Percentiles rank a stretch among this genome's conserved stretches.
These are phyloP conservation scores for Mycogona germanica DNA, from an alignment of 2,888 invertebrate genomes.

Conservation along the genomic window DNA sequence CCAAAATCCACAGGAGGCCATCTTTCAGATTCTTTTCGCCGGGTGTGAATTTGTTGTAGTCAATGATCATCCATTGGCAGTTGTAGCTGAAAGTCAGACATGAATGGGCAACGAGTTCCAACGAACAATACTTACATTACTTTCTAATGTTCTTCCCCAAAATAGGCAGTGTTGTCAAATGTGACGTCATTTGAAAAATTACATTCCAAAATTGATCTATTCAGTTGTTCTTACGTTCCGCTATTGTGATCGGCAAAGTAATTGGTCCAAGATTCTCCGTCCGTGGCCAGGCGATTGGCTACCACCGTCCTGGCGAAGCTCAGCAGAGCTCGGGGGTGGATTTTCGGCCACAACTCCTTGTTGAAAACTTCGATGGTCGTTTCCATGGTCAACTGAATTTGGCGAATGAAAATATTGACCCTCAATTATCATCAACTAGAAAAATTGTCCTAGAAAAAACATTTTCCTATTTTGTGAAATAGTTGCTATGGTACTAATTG, in stretches of 20 bases:
- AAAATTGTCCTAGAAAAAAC: too few relatives aligned
- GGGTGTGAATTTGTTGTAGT: constrained; percentile 50
- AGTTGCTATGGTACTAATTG: too few relatives aligned
- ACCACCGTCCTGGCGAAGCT: background rate
- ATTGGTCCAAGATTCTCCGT: background rate
- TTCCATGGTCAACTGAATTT: too few relatives aligned
- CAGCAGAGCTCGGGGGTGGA: constrained; percentile 1
- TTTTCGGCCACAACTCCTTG: background rate
- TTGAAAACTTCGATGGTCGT: background rate
- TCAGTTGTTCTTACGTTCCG: constrained; percentile 29
- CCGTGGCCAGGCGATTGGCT: background rate
- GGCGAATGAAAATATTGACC: too few relatives aligned
- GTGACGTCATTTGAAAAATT: background rate
- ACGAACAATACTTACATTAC: too few relatives aligned
- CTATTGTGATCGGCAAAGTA: too few relatives aligned
- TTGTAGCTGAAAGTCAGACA: constrained; percentile 46
- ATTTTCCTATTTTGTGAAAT: too few relatives aligned
- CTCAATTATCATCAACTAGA: too few relatives aligned
- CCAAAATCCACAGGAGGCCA: constrained; percentile 55
- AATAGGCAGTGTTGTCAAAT: background rate
- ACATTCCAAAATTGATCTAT: background rate
- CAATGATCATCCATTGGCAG: constrained; percentile 76
- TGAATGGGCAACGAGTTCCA: too few relatives aligned
- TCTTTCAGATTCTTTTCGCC: constrained; percentile 31
- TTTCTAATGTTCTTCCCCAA: too few relatives aligned